Evolutionary conservation across 2,888 invertebrate species (phyloP).

Genomic region (Actias luna): DNA sequence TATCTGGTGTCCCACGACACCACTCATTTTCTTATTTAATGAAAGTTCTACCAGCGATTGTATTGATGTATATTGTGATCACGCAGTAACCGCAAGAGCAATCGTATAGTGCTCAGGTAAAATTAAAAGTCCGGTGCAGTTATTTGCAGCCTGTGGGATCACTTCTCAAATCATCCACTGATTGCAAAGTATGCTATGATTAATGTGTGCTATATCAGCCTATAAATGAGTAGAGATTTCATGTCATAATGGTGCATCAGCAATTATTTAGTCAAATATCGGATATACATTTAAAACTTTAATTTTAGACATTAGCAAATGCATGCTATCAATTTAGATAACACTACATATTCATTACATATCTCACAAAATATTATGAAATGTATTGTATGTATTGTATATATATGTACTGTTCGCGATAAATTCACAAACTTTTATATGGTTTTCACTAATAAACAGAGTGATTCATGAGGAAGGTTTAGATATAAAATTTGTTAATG

Average conservation of each 20-base stretch:
- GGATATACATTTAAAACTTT: neutral
- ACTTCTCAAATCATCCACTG: slow-evolving; percentile 58
- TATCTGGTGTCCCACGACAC: no score
- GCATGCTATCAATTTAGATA: no score
- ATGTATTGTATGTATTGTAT: no score
- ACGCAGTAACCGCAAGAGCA: slow-evolving; percentile 43
- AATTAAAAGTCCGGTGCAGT: slow-evolving; percentile 73
- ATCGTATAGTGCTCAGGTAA: slow-evolving; percentile 54
- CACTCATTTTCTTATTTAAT: neutral
- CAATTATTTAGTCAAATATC: neutral
- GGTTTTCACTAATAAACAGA: no score
- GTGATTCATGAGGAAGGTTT: no score
- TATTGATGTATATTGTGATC: slow-evolving; percentile 24
- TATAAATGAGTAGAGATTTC: slow-evolving; percentile 1
- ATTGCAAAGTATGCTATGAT: slow-evolving; percentile 53
- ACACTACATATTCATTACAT: no score
- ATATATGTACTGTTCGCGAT: no score
- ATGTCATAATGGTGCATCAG: neutral
- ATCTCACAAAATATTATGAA: no score
- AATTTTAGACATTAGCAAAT: no score
- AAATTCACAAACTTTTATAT: no score
- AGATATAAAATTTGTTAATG: no score
- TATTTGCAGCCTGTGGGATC: slow-evolving; percentile 55
- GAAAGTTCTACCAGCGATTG: neutral
- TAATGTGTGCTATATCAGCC: slow-evolving; percentile 60